These are phyloP conservation scores for Mustela nigripes DNA, from an alignment of 2,113 vertebrate genomes.

Conservation along the genomic window DNA sequence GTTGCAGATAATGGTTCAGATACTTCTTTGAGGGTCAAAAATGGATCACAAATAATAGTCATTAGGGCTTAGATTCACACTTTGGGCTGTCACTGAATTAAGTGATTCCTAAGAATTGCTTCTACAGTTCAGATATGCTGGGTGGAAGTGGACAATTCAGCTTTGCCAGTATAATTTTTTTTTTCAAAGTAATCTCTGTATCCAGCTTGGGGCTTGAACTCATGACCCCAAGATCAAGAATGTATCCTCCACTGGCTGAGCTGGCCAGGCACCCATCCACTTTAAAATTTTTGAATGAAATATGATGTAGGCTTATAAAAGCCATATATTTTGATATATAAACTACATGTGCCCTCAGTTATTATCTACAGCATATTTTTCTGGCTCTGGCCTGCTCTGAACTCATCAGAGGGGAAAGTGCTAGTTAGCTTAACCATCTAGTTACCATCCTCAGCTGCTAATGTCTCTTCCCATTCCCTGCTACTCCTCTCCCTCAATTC, in stretches of 20 bases:
- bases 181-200: neutral
- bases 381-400: neutral
- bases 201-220: neutral
- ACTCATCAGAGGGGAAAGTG: neutral
- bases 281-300: slow-evolving; percentile 28
- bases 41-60: neutral
- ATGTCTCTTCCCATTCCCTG: neutral
- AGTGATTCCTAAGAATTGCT: neutral
- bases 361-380: neutral
- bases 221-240: neutral
- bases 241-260: neutral
- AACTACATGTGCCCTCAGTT: neutral
- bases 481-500: neutral
- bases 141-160: neutral
- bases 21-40: neutral
- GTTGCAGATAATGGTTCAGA: neutral
- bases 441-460: neutral
- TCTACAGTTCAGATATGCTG: neutral
- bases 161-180: neutral
- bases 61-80: neutral
- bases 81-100: neutral
- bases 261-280: neutral
- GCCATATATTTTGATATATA: neutral
- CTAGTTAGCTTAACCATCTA: neutral
- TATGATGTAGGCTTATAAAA: slow-evolving; percentile 1